A percentile compares a stretch with the other conserved stretches of the same genome.
Conservation (phyloP, 1,140 invertebrate genomes). For the Musca domestica region DNA sequence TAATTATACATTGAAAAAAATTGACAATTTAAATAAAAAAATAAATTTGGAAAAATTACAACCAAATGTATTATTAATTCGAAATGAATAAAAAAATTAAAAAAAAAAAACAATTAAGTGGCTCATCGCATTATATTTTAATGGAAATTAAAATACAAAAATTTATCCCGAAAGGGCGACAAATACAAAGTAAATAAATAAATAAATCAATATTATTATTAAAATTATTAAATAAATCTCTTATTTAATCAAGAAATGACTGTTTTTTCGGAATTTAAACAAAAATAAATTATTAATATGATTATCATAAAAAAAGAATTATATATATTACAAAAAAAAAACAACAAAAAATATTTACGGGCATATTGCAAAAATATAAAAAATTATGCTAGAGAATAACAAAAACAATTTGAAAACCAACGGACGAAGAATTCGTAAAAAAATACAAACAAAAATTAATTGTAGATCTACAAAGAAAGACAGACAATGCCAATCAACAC, state of each 20-base stretch:
- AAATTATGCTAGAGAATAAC: too few relatives aligned
- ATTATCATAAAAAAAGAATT: conserved; percentile 9
- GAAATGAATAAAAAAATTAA: not conserved
- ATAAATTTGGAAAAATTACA: not conserved
- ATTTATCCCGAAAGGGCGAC: not conserved
- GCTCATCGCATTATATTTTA: conserved; percentile 20
- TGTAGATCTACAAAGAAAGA: too few relatives aligned
- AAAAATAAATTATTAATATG: conserved; percentile 11
- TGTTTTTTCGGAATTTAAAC: conserved; percentile 22
- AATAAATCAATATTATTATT: not conserved
- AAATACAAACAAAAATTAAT: too few relatives aligned
- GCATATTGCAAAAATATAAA: too few relatives aligned
- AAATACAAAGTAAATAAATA: not conserved
- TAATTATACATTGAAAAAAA: conserved; percentile 8
- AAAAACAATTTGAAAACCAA: too few relatives aligned
- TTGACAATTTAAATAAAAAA: not conserved
- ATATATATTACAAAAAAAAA: conserved; percentile 12
- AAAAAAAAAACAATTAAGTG: conserved; percentile 16
- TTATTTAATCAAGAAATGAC: conserved; percentile 7
- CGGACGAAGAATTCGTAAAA: too few relatives aligned
- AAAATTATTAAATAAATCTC: conserved; percentile 5
- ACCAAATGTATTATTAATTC: conserved; percentile 16
- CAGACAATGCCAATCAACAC: too few relatives aligned
- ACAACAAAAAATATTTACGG: conserved; percentile 9
- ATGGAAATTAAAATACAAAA: not conserved